A percentile compares a stretch with the other conserved stretches of the same genome.
phyloP scores from a whole-genome alignment of 2,113 vertebrate species.

The Cichladusa arquata region DNA sequence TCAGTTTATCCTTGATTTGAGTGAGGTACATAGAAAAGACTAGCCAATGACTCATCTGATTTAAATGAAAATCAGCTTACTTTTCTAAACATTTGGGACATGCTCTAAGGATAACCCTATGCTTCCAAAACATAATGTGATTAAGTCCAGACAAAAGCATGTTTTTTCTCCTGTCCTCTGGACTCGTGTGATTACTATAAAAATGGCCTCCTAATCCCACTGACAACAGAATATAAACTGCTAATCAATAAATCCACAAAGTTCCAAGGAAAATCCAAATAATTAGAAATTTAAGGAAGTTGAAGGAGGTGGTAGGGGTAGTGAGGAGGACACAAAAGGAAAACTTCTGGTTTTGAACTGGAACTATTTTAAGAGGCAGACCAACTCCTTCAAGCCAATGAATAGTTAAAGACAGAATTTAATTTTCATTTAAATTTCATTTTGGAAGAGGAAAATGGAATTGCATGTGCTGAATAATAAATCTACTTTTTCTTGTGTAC shows the following conservation, averaged over 20 bases:
- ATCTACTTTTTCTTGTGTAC: neutral
- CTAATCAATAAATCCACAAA: neutral
- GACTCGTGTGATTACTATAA: neutral
- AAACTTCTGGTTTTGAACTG: neutral
- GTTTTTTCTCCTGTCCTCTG: neutral
- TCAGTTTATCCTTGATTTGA: neutral
- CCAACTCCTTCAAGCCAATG: neutral
- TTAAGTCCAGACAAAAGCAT: neutral
- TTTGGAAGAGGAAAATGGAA: neutral
- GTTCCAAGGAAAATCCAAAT: neutral
- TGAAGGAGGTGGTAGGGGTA: neutral
- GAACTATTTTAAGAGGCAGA: neutral
- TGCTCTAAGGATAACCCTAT: neutral
- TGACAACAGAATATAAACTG: neutral
- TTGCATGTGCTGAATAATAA: neutral
- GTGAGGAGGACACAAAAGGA: neutral
- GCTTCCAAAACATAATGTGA: neutral
- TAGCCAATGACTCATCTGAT: neutral
- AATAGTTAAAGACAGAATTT: neutral
- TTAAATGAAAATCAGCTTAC: slow-evolving; percentile 27
- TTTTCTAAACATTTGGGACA: slow-evolving; percentile 1
- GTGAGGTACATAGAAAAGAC: neutral
- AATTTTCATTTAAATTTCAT: neutral
- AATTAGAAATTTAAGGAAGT: neutral
- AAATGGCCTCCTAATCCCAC: neutral